phyloP scores from a whole-genome alignment of 2,797 vertebrate species.

The Sus cebifrons region DNA sequence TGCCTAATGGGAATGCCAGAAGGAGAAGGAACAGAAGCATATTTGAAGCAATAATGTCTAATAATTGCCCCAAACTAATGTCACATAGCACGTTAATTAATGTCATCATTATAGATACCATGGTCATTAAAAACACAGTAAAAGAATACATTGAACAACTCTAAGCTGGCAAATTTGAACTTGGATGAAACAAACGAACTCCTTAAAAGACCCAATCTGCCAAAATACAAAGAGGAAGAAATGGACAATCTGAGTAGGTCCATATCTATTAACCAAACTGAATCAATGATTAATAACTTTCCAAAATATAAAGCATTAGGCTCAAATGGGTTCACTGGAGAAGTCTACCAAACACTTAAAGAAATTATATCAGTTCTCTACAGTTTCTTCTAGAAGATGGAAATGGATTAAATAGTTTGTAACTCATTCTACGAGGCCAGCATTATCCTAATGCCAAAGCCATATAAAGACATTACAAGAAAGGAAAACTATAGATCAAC shows the following conservation, averaged over 20 bases:
- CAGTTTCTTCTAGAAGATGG: not conserved
- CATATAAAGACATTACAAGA: not conserved
- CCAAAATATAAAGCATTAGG: not conserved
- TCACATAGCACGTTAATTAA: not conserved
- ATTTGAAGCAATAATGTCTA: not conserved
- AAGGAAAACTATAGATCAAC: not conserved
- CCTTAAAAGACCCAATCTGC: not conserved
- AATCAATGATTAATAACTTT: not conserved
- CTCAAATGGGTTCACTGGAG: not conserved
- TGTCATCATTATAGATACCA: not conserved
- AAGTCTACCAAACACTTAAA: not conserved
- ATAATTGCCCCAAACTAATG: not conserved
- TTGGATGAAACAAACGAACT: not conserved
- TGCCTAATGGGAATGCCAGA: not conserved
- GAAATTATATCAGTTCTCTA: not conserved
- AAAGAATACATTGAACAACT: not conserved
- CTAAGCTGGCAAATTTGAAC: not conserved
- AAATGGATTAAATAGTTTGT: not conserved
- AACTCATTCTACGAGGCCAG: not conserved
- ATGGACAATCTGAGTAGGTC: not conserved
- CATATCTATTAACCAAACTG: not conserved
- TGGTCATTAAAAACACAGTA: not conserved
- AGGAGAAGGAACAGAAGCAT: not conserved
- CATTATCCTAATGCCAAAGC: not conserved
- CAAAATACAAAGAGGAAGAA: not conserved